Evolutionary conservation across 2,797 vertebrate genomes (phyloP), one percentile per base, ranked within the genome.

Genomic region (Lacerta bilineata): DNA sequence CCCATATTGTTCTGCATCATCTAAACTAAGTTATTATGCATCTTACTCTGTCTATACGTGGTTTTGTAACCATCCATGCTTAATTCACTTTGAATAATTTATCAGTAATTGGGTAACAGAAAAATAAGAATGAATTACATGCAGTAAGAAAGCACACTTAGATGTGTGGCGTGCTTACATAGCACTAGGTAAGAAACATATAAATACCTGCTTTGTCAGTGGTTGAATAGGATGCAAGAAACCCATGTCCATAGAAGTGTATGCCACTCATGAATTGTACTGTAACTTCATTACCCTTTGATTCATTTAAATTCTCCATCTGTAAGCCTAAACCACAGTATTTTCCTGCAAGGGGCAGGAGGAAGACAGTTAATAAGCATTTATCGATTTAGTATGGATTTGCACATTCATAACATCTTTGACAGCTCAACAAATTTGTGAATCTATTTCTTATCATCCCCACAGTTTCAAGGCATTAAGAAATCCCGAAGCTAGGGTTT

Each of bases 221-320:
- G 92, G 97, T 97, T 80, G 98, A 98, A 94, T 99, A 99, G 69
- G 98, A 98, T 85, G 98, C 97, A 95, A 99, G 97, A 96, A 99
- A 98, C 91, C 99, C 99, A 87, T 97, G 98, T 43, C 98, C 98
- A 8, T 95, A 97, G 94, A 95, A 95, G 91, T 99, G 98, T 89
- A 95, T 98, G 90, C 98, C 98, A 88, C 99, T 99, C 99, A 98
- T 99, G 95, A 99, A 99, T 95, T 98, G 98, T 89, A 99, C 98
- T 0, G 99, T 99, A 89, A 99, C 96, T 96, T 98, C 98, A 96
- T 98, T 98, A 87, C 97, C 97, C 84, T 97, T 96, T 90, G 98
- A 99, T 90, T 97, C 95, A 75, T 98, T 97, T 85, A 97, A 96
- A 85, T 97, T 95, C 74, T 97, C 95, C 90, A 97, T 94, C 74